Evolutionary conservation across 2,797 vertebrate species (phyloP), one percentile per base, ranked within the genome.

Genomic region (Intellagama lesueurii): DNA sequence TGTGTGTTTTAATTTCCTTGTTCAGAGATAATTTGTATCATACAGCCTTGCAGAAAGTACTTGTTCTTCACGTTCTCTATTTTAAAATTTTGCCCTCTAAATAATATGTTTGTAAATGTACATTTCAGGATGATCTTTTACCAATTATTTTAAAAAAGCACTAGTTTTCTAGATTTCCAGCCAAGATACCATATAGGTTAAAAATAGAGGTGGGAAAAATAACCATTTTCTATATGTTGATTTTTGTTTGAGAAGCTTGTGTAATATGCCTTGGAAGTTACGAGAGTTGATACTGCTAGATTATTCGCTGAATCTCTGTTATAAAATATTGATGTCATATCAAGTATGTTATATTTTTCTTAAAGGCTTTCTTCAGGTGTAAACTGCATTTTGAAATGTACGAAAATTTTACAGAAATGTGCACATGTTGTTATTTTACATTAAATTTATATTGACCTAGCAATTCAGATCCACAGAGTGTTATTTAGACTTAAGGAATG

Each of bases 311-410:
- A 30, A 49, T 85, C 69, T 12, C 77, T 30, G 0, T n/a, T 85
- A 82, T 89, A 35, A 90, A 47, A 70, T 17, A 47, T 68, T 83
- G 81, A 24, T 17, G 79, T 47, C 81, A 91, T 91, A 64, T 93
- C 70, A 88, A 87, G 60, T 64, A 26, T 85, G 56, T 89, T 91
- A 66, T 8, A 5, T 91, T 91, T 93, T 80, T 79, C 44, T 28
- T 4, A 81, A 86, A 47, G 81, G 44, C 79, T 32, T 85, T 24
- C 87, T 47, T 30, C 88, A 85, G 83, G 2, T 2, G 93, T 83
- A 80, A 90, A 91, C 80, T 93, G 69, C 88, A 69, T 95, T 94
- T 94, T 89, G 75, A 91, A 94, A 88, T 90, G 17, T 30, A 90
- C 92, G 93, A 93, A 95, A 93, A n/a, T 3, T 0, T 78, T 89